These are phyloP conservation scores for Xenopus laevis DNA, from an alignment of 2,113 vertebrate genomes.

Conservation along the genomic window DNA sequence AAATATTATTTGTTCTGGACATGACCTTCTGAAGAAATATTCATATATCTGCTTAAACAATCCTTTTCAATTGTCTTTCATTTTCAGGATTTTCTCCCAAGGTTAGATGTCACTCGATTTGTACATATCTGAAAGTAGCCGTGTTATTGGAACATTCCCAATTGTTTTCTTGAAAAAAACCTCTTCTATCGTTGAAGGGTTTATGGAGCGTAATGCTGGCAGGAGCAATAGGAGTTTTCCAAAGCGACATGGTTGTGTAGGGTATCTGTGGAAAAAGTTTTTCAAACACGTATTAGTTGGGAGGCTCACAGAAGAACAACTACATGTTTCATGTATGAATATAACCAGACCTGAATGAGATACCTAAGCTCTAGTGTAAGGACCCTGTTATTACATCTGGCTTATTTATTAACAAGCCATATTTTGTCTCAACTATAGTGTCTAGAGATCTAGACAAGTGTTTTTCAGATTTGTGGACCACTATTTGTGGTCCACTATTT, in stretches of 20 bases:
- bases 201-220: slow-evolving; percentile 90
- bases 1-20: slow-evolving; percentile 6
- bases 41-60: slow-evolving; percentile 9
- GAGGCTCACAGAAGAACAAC: too few species aligned
- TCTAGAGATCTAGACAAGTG: too few species aligned
- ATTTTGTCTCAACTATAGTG: too few species aligned
- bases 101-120: slow-evolving; percentile 97
- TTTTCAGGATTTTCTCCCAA: slow-evolving; percentile 49
- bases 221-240: slow-evolving; percentile 92
- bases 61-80: slow-evolving; percentile 57
- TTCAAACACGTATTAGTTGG: background rate
- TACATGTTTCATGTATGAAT: too few species aligned
- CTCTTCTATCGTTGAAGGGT: slow-evolving; percentile 95
- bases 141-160: slow-evolving; percentile 95
- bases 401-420: too few species aligned
- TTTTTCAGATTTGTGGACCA: too few species aligned
- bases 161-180: slow-evolving; percentile 99
- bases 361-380: too few species aligned
- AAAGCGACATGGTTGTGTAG: slow-evolving; percentile 95
- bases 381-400: too few species aligned
- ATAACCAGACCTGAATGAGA: too few species aligned
- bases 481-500: too few species aligned
- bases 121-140: slow-evolving; percentile 99
- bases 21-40: slow-evolving; percentile 12
- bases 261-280: slow-evolving; percentile 74